Percentiles rank a stretch among this genome's conserved stretches.
phyloP scores from a whole-genome alignment of 2,113 vertebrate genomes.

The Pygoscelis adeliae region DNA sequence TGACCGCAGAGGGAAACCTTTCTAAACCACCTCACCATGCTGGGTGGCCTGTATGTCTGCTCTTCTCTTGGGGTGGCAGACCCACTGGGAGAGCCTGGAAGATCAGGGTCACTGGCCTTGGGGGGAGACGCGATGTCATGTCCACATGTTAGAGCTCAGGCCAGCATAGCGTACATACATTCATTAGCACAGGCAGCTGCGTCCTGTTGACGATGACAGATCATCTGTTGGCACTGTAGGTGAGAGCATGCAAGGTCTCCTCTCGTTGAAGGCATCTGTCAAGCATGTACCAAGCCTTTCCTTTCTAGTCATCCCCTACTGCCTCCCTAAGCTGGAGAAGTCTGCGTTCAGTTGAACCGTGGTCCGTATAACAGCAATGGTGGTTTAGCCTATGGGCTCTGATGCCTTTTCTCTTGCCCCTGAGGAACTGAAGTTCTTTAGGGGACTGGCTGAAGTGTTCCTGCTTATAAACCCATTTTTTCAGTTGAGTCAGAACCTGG shows the following conservation, averaged over 20 bases:
- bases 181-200: fast-evolving
- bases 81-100: neutral
- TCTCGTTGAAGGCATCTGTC: neutral
- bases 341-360: no score
- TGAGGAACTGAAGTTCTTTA: neutral
- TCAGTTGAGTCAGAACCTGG: neutral
- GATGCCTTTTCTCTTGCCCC: neutral
- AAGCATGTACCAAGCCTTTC: neutral
- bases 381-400: neutral
- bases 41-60: neutral
- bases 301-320: neutral
- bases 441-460: neutral
- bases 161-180: no score
- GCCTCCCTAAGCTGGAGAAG: neutral
- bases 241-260: neutral
- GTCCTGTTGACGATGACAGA: neutral
- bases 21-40: neutral
- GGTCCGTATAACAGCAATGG: neutral
- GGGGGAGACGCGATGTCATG: fast-evolving
- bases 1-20: neutral
- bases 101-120: neutral
- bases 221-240: neutral
- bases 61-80: neutral
- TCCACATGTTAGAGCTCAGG: neutral
- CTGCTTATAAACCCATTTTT: neutral